A percentile compares a stretch with the other conserved stretches of the same genome.
phyloP scores from a whole-genome alignment of 2,113 vertebrate genomes.

The Suricata suricatta region DNA sequence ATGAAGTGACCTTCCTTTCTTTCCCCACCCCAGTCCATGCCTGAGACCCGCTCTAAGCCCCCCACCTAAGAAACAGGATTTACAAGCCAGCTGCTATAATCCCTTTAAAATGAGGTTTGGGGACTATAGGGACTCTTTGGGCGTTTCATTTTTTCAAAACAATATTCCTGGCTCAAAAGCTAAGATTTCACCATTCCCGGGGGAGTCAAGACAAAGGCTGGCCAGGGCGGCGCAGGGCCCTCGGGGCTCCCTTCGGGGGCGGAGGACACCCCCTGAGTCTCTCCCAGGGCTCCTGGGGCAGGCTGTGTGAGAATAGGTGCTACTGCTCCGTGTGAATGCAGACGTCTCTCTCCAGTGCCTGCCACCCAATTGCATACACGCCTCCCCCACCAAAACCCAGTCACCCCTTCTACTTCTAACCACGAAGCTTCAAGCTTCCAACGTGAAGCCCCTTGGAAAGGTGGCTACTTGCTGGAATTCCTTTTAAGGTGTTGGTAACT shows the following conservation, averaged over 20 bases:
- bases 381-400: background rate
- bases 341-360: background rate
- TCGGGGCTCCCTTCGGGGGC: background rate
- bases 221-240: background rate
- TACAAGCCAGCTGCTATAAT: slow-evolving; percentile 85
- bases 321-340: background rate
- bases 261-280: background rate
- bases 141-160: slow-evolving; percentile 72
- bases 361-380: background rate
- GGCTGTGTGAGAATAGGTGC: background rate
- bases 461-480: background rate
- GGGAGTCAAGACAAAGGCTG: slow-evolving; percentile 32
- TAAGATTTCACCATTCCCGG: slow-evolving; percentile 37
- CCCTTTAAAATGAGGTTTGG: slow-evolving; percentile 87
- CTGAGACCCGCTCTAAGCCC: slow-evolving; percentile 81
- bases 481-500: background rate
- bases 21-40: slow-evolving; percentile 78
- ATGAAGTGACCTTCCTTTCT: slow-evolving; percentile 80
- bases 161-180: slow-evolving; percentile 43
- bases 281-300: background rate
- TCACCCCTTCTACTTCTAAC: background rate
- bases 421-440: background rate
- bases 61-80: slow-evolving; percentile 84
- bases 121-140: slow-evolving; percentile 73
- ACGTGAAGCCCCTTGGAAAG: background rate